Evolutionary conservation across 2,888 invertebrate species (phyloP).

Genomic region (Dromius quadrimaculatus): DNA sequence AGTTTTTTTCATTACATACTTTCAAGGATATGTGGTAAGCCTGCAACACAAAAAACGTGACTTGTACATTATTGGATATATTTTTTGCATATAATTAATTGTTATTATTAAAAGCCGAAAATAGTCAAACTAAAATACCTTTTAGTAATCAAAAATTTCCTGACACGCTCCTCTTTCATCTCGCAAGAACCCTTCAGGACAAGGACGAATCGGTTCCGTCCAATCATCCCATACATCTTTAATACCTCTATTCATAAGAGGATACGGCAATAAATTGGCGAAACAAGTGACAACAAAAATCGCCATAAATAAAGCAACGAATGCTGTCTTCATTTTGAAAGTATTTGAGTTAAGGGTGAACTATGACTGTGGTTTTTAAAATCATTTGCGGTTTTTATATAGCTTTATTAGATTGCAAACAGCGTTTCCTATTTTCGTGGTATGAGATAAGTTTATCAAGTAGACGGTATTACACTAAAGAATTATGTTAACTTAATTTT

Average conservation of each 20-base stretch:
- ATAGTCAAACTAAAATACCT: background rate
- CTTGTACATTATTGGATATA: background rate
- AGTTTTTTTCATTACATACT: too few species aligned
- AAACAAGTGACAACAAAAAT: background rate
- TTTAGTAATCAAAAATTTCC: slow-evolving; percentile 30
- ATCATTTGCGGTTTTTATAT: slow-evolving; percentile 23
- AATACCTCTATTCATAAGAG: background rate
- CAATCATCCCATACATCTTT: slow-evolving; percentile 21
- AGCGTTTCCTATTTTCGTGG: slow-evolving; percentile 22
- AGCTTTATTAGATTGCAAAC: slow-evolving; percentile 5
- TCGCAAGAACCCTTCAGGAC: slow-evolving; percentile 38
- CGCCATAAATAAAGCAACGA: background rate
- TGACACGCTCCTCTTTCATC: slow-evolving; percentile 39
- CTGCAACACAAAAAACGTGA: background rate
- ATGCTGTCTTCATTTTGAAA: background rate
- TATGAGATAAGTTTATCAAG: background rate
- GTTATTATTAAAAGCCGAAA: background rate
- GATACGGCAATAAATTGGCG: background rate
- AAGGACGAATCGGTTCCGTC: background rate
- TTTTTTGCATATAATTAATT: background rate
- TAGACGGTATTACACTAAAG: slow-evolving; percentile 11
- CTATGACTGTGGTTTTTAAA: background rate
- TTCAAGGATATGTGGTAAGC: background rate
- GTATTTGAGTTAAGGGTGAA: background rate
- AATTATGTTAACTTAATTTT: background rate